Evolutionary conservation across 2,797 vertebrate genomes (phyloP), one percentile per base, ranked within the genome.

Genomic region (Chelon auratus): DNA sequence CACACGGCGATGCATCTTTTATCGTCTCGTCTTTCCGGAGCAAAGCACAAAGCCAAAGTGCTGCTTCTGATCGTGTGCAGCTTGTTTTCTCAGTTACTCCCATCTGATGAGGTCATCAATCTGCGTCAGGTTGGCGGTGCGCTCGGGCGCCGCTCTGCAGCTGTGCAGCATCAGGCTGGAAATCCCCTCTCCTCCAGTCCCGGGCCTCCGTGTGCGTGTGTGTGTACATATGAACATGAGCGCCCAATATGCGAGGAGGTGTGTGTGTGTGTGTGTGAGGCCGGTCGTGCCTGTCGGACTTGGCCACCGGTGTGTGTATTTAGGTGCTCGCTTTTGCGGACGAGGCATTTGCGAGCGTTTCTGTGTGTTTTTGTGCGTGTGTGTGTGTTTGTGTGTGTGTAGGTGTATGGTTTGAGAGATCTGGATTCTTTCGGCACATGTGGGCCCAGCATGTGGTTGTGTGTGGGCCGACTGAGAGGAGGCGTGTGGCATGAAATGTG

Each of bases 161-260:
- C 89, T 90, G 89, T 51, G 78, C 63, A 82, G 75, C 82, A 81
- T 90, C 85, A 80, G 68, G 76, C 73, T 92, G 89, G 88, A 91
- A 93, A 90, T 87, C 88, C 91, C 90, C 87, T 82, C 73, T 40
- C 84, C 50, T 42, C 70, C 43, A 9, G 47, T 18, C 26, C 69
- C 6, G 68, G 70, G 78, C 75, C 72, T 71, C 64, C 0, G 52
- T 69, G 62, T 33, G 30, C 8, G 30, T 64, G 65, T 53, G 30
- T 64, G 73, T 72, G 65, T 53, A 17, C 56, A 69, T 43, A 62
- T 54, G 64, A 70, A 50, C 68, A 75, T 37, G 36, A 58, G 37
- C 17, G 18, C 60, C 61, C 48, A 77, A 57, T 62, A 40, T 42
- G 55, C 48, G 55, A 1, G 45, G 45, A 36, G 14, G 67, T 47